A percentile compares a stretch with the other conserved stretches of the same genome.
These are phyloP conservation scores for Kuschelorhynchus macadamiae DNA, from an alignment of 2,888 invertebrate species.

Conservation along the genomic window DNA sequence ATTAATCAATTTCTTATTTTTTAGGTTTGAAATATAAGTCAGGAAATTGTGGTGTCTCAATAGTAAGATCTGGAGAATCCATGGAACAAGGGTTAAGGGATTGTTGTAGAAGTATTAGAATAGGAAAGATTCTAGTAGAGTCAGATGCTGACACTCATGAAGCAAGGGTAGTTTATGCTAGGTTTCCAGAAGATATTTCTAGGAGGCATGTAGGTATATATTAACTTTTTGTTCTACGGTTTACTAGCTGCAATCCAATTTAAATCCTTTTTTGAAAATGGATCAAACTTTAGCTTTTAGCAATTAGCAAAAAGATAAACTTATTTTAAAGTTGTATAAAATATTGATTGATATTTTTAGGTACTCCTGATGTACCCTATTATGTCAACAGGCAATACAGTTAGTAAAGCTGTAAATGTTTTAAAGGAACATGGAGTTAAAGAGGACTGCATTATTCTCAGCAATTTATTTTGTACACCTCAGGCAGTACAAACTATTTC, in stretches of 20 bases:
- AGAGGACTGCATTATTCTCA: conserved; percentile 95
- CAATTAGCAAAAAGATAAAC: background rate
- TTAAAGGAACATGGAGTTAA: conserved; percentile 94
- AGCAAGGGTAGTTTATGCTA: conserved; percentile 96
- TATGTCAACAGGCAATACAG: conserved; percentile 98
- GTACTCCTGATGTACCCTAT: conserved; percentile 99
- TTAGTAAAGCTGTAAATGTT: conserved; percentile 93
- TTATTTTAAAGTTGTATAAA: too few relatives aligned
- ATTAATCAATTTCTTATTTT: too few relatives aligned
- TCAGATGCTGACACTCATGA: conserved; percentile 97
- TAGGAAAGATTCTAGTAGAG: conserved; percentile 98
- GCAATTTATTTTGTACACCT: conserved; percentile 97
- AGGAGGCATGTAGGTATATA: conserved; percentile 73
- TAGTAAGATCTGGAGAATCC: conserved; percentile 79
- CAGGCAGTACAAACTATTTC: conserved; percentile 88
- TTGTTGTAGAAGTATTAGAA: conserved; percentile 97
- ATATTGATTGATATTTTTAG: conserved; percentile 54
- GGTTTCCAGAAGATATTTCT: conserved; percentile 96
- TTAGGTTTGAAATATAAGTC: conserved; percentile 87
- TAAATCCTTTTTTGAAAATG: too few relatives aligned
- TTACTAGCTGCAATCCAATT: too few relatives aligned
- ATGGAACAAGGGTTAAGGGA: conserved; percentile 83
- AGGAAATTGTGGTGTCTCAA: conserved; percentile 89
- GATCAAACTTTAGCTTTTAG: background rate
- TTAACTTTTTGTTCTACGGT: too few relatives aligned